Evolutionary conservation across 2,113 vertebrate species (phyloP), one percentile per base, ranked within the genome.

Genomic region (Xenus cinereus): DNA sequence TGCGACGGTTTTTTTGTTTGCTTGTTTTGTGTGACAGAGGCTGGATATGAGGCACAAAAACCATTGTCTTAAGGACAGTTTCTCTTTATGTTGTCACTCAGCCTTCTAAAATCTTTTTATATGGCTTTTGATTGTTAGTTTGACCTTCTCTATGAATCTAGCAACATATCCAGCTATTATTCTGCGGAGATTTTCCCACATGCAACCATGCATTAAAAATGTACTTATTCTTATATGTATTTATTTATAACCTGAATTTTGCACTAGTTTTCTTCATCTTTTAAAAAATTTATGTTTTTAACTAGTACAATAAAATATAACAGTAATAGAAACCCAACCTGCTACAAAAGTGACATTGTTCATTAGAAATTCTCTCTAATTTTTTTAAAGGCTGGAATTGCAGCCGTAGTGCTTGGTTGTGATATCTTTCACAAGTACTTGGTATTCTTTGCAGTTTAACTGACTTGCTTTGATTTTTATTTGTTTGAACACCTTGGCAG

Each of bases 361-460:
- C 39, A 62, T 94, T 77, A 87, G 46, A 85, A 88, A 97, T 96
- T 96, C 84, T 60, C 50, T 96, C 94, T 97, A 81, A 74, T 91
- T 94, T 79, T 88, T 88, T 67, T 87, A 64, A 92, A 87, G 71
- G 39, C 35, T 89, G 82, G 43, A 69, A 89, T 41, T 94, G 94
- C 80, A 67, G 50, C 37, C 14, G 21, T 90, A 86, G 54, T 78
- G n/a, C 33, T 91, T 78, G 45, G 56, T 90, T 93, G 64, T 91
- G 87, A 51, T 93, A 81, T 79, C 37, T 24, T 93, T 97, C 33
- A 3, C 50, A 37, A 84, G 56, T n/a, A 45, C 43, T 82, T 72
- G 14, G n/a, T 82, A 57, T 94, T 92, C 63, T 83, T 95, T 87
- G 51, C 72, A 69, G 60, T 79, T 93, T 95, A 97, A 88, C 72